A percentile compares a stretch with the other conserved stretches of the same genome.
These are phyloP conservation scores for Phoebastria nigripes DNA, from an alignment of 2,797 vertebrate species.

Conservation along the genomic window DNA sequence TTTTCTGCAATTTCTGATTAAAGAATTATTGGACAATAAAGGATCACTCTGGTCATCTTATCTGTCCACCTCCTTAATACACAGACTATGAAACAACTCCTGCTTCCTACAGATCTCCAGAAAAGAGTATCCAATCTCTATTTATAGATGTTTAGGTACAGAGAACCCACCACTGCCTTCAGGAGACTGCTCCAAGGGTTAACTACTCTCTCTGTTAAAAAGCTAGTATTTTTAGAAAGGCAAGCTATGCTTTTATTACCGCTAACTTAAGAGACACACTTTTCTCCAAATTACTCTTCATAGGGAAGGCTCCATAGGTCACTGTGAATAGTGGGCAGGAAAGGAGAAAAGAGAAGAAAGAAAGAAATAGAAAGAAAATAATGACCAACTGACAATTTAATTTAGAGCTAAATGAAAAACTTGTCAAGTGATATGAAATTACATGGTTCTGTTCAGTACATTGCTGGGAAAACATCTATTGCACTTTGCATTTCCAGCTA, in stretches of 20 bases:
- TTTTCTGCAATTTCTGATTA: background rate
- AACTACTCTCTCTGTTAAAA: background rate
- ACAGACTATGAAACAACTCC: background rate
- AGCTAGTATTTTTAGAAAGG: background rate
- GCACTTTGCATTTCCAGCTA: background rate
- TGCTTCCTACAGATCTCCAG: background rate
- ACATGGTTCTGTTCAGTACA: background rate
- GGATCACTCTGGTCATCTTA: background rate
- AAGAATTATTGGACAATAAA: background rate
- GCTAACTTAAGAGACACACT: background rate
- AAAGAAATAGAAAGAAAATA: background rate
- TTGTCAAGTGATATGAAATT: background rate
- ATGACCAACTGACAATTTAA: background rate
- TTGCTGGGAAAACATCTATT: background rate
- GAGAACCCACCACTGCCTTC: background rate
- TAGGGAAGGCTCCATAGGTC: background rate
- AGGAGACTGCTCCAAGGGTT: background rate
- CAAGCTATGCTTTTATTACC: background rate
- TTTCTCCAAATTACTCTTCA: background rate
- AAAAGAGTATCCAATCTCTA: background rate
- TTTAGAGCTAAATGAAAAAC: slow-evolving; percentile 9
- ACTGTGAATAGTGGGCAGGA: background rate
- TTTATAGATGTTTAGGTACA: too few relatives aligned
- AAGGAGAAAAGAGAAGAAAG: background rate
- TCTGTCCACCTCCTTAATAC: background rate